Percentiles rank a stretch among this genome's conserved stretches.
Conservation (phyloP, 2,888 invertebrate species). For the Drosophila tripunctata region DNA sequence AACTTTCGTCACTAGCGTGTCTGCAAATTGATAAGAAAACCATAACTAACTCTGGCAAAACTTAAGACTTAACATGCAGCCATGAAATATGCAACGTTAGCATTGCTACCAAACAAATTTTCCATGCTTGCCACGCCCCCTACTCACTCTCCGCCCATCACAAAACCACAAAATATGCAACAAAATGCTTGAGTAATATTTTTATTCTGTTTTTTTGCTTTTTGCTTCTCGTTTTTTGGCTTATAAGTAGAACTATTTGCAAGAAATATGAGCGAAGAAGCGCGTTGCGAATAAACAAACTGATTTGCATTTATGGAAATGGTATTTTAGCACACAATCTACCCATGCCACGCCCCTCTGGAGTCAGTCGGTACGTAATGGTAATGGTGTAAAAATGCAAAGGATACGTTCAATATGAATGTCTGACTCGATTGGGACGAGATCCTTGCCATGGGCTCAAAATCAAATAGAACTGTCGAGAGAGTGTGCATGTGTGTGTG, state of each 20-base stretch:
- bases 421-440: constrained; percentile 39
- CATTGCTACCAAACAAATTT: constrained; percentile 39
- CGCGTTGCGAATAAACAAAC: constrained; percentile 69
- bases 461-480: constrained; percentile 66
- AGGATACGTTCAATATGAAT: constrained; percentile 48
- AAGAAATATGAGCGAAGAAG: constrained; percentile 62
- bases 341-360: neutral
- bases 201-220: neutral
- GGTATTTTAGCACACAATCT: constrained; percentile 65
- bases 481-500: constrained; percentile 20
- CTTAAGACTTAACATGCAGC: neutral
- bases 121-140: constrained; percentile 18
- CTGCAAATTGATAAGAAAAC: constrained; percentile 17
- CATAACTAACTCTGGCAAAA: constrained; percentile 10
- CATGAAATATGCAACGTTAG: constrained; percentile 25
- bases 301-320: constrained; percentile 82
- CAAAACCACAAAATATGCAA: constrained; percentile 42
- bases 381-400: constrained; percentile 73
- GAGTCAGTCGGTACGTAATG: constrained; percentile 48
- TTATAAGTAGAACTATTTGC: constrained; percentile 65
- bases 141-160: neutral
- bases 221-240: constrained; percentile 3
- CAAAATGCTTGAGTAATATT: constrained; percentile 24
- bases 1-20: constrained; percentile 11
- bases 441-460: constrained; percentile 46